Evolutionary conservation across 1,140 invertebrate species (phyloP), one percentile per base, ranked within the genome.

Genomic region (Nixonia krombeini): DNA sequence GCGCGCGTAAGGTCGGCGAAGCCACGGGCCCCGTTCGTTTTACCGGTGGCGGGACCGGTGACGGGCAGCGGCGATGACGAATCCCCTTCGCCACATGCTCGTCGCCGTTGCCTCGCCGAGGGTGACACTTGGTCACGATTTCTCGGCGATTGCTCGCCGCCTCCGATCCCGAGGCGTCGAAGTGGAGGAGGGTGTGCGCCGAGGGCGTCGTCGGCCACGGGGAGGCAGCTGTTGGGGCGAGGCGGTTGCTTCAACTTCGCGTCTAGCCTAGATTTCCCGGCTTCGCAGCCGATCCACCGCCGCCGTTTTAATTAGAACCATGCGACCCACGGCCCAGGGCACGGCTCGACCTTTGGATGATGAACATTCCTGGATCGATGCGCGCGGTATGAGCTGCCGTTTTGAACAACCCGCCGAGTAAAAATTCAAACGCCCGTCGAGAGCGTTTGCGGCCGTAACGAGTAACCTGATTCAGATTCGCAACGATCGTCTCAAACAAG

Each of bases 121-220:
- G 41, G 42, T 71, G 51, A 63, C 73, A 80, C 80, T 82, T 81
- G 75, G 77, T 80, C 80, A 83, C 80, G 79, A 80, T 76, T 78
- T 70, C 55, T 58, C 64, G 51, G 51, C 67, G 38, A 72, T 75
- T 70, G 69, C 69, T 72, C 66, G 75, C 62, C 75, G 70, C 69
- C 71, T 75, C 74, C 52, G 53, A 56, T 57, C 66, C 72, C 26
- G 63, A 70, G 56, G 47, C n/a, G n/a, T n/a, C n/a, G n/a, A n/a
- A n/a, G n/a, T n/a, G n/a, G n/a, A n/a, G n/a, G n/a, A n/a, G n/a
- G n/a, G n/a, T n/a, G 42, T 31, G 21, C 28, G 44, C 13, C 45
- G 28, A 4, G 38, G 28, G 2, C 29, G 12, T 44, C 35, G 45
- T 45, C 21, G 46, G 35, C 59, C 26, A 37, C 33, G 42, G 56